Conservation (phyloP, 2,888 invertebrate species). For the Tipula unca region DNA sequence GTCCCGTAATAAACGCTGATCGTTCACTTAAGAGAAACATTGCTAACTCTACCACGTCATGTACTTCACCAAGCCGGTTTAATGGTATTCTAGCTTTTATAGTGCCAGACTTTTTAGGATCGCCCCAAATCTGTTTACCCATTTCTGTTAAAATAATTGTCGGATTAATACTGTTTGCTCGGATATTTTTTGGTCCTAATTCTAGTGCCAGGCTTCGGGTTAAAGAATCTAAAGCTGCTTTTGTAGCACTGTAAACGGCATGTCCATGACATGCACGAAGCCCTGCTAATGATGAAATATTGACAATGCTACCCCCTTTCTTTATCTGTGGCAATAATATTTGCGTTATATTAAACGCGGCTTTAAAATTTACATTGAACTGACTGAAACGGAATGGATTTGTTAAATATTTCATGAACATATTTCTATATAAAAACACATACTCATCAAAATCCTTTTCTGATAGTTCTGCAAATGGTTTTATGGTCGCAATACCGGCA, state of each 20-base stretch:
- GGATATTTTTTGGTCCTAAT: slow-evolving; percentile 70
- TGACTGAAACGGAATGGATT: neutral
- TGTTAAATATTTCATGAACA: neutral
- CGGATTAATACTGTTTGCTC: slow-evolving; percentile 89
- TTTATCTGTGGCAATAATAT: too few relatives aligned
- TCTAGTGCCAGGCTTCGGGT: slow-evolving; percentile 79
- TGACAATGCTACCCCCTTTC: too few relatives aligned
- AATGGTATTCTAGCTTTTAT: slow-evolving; percentile 78
- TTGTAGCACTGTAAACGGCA: slow-evolving; percentile 54
- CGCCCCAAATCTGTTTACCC: slow-evolving; percentile 76
- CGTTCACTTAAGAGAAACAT: slow-evolving; percentile 71
- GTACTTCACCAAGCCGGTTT: slow-evolving; percentile 71
- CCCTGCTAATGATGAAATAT: too few relatives aligned
- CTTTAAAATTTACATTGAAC: too few relatives aligned
- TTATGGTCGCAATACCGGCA: slow-evolving; percentile 65
- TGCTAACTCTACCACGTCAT: slow-evolving; percentile 73
- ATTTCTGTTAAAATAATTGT: slow-evolving; percentile 91
- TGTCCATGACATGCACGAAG: too few relatives aligned
- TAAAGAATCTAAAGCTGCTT: slow-evolving; percentile 80
- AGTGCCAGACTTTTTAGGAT: slow-evolving; percentile 59
- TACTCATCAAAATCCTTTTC: slow-evolving; percentile 59
- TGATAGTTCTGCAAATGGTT: slow-evolving; percentile 59
- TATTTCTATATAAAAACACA: neutral
- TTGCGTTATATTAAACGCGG: too few relatives aligned
- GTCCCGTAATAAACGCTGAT: slow-evolving; percentile 74